Evolutionary conservation across 2,113 vertebrate species (phyloP).

Genomic region (Apodemus sylvaticus): DNA sequence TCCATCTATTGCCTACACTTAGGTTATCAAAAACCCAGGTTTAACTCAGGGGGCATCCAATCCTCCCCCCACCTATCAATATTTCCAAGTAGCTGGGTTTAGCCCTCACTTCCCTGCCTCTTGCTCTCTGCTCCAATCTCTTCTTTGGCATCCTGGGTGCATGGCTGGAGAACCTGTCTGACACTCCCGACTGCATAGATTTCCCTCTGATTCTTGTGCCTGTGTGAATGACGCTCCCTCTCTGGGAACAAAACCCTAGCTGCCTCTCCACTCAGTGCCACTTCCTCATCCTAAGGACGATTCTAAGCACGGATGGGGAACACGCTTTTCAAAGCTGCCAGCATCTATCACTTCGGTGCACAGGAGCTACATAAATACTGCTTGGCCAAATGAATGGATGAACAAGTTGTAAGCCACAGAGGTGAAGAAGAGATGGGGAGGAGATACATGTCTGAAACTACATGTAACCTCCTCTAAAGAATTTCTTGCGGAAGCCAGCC

Average conservation of each 20-base stretch:
- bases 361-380: background rate
- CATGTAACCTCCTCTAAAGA: background rate
- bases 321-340: background rate
- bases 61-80: background rate
- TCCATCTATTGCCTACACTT: background rate
- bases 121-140: fast-evolving
- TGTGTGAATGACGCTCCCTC: background rate
- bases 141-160: fast-evolving
- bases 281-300: background rate
- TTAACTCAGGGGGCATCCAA: background rate
- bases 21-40: background rate
- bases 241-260: background rate
- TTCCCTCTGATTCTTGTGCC: background rate
- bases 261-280: fast-evolving
- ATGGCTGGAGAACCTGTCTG: fast-evolving
- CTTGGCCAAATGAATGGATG: background rate
- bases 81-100: fast-evolving
- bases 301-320: background rate
- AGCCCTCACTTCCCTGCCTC: background rate
- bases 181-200: background rate
- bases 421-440: background rate
- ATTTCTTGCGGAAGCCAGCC: background rate
- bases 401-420: background rate
- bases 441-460: background rate
- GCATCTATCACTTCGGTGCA: background rate